Evolutionary conservation across 2,113 vertebrate species (phyloP).

Genomic region (Stercorarius parasiticus): DNA sequence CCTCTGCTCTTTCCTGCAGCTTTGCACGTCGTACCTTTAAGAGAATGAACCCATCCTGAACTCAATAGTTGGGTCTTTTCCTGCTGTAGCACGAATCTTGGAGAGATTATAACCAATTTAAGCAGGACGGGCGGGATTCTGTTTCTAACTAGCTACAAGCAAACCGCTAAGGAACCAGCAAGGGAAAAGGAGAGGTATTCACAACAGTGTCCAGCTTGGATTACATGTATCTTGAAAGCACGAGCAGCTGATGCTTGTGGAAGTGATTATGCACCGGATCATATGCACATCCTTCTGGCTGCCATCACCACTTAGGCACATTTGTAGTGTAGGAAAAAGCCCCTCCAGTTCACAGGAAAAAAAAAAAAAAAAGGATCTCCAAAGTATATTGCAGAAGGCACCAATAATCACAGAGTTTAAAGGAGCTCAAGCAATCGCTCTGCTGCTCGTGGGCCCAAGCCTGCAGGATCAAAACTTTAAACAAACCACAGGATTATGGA

Average conservation of each 20-base stretch:
- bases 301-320: neutral
- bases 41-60: constrained; percentile 57
- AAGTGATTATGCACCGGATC: constrained; percentile 1
- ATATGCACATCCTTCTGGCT: neutral
- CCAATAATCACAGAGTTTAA: neutral
- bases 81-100: neutral
- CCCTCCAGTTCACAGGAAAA: neutral
- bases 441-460: neutral
- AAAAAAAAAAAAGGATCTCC: neutral
- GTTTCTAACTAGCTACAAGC: constrained; percentile 23
- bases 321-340: neutral
- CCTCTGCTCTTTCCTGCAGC: neutral
- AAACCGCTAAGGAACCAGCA: neutral
- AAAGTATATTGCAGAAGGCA: neutral
- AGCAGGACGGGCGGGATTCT: neutral
- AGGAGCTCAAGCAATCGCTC: neutral
- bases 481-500: neutral
- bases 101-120: constrained; percentile 48
- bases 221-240: constrained; percentile 6
- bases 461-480: neutral
- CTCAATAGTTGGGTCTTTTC: neutral
- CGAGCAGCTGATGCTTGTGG: constrained; percentile 23
- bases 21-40: constrained; percentile 7
- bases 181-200: constrained; percentile 18
- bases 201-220: neutral